phyloP scores from a whole-genome alignment of 2,888 invertebrate species.

The Himalopsyche anomala region DNA sequence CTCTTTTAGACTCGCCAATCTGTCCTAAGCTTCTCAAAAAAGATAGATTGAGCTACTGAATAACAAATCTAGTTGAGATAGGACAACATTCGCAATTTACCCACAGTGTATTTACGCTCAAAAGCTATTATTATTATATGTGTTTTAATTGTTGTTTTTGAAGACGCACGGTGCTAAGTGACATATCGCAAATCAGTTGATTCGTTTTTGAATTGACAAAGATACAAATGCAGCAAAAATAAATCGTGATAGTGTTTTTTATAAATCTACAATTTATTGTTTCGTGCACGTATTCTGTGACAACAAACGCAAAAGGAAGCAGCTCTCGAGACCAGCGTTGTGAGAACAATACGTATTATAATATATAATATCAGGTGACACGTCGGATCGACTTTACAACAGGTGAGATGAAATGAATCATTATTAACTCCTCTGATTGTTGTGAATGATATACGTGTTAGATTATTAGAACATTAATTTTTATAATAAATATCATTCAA shows the following conservation, averaged over 20 bases:
- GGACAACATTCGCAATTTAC: too few species aligned
- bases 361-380: slow-evolving; percentile 7
- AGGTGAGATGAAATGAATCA: slow-evolving; percentile 21
- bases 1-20: too few species aligned
- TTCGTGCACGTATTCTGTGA: slow-evolving; percentile 24
- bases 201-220: background rate
- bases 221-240: background rate
- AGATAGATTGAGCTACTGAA: too few species aligned
- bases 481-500: too few species aligned
- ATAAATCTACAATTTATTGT: slow-evolving; percentile 1
- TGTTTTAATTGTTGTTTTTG: background rate
- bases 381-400: background rate
- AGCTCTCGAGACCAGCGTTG: background rate
- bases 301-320: slow-evolving; percentile 12
- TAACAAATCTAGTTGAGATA: too few species aligned
- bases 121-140: background rate
- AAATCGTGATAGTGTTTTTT: background rate
- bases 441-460: too few species aligned
- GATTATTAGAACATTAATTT: too few species aligned
- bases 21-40: too few species aligned
- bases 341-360: background rate
- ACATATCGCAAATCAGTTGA: background rate
- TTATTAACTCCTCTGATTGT: background rate
- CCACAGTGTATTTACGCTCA: too few species aligned
- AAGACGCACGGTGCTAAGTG: background rate